These are phyloP conservation scores for Uria lomvia DNA, from an alignment of 2,113 vertebrate species.

Conservation along the genomic window DNA sequence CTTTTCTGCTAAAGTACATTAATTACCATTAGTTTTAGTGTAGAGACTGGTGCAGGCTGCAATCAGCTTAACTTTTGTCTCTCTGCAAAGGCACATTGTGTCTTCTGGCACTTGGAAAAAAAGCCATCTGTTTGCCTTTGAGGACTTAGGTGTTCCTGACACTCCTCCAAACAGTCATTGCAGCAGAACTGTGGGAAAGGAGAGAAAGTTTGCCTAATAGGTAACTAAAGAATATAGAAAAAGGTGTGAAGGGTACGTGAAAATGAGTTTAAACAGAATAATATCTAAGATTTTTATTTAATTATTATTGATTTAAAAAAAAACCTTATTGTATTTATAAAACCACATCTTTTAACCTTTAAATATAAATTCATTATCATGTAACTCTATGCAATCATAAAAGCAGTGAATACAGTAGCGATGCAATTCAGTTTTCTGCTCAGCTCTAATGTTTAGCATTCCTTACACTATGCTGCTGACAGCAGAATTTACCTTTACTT, in stretches of 20 bases:
- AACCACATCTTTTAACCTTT: background rate
- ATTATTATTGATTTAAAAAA: background rate
- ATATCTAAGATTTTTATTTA: background rate
- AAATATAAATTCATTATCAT: background rate
- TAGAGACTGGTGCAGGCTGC: background rate
- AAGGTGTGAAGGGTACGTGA: background rate
- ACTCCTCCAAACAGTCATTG: background rate
- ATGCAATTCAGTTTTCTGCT: background rate
- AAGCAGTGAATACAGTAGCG: background rate
- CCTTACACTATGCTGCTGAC: background rate
- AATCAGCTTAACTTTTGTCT: background rate
- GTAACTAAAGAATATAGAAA: background rate
- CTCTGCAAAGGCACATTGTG: background rate
- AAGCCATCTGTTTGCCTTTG: background rate
- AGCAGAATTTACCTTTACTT: background rate
- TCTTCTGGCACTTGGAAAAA: background rate
- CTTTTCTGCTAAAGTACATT: background rate
- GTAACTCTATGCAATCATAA: background rate
- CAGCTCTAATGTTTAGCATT: background rate
- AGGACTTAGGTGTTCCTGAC: background rate
- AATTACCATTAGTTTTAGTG: background rate
- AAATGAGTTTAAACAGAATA: constrained; percentile 19
- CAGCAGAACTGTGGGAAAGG: background rate
- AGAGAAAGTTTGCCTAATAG: background rate
- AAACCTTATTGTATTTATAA: background rate